Conservation (phyloP, 1,140 invertebrate species). For the Oncopodura yosiiana region DNA sequence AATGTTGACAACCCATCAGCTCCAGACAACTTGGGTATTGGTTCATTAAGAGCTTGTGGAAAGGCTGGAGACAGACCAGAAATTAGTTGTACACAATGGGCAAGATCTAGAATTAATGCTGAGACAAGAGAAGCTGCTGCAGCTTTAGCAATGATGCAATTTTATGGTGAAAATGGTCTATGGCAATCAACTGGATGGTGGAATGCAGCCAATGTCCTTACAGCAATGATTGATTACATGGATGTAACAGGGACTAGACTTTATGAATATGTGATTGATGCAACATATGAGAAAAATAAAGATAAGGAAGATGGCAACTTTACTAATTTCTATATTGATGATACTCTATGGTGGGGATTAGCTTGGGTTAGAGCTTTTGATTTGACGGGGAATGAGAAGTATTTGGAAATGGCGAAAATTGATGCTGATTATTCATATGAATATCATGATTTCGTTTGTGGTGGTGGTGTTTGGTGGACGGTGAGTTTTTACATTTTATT, state of each 20-base stretch:
- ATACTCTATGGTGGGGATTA: constrained; percentile 30
- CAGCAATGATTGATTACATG: constrained; percentile 27
- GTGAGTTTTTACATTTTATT: not conserved
- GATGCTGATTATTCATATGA: constrained; percentile 25
- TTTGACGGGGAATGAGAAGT: constrained; percentile 20
- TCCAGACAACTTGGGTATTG: not conserved
- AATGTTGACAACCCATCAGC: constrained; percentile 25
- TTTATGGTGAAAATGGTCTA: constrained; percentile 14
- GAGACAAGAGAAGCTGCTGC: constrained; percentile 18
- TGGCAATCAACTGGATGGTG: constrained; percentile 32
- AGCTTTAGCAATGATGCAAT: constrained; percentile 33
- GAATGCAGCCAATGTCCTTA: constrained; percentile 29
- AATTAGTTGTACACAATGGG: constrained; percentile 28
- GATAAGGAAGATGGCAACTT: constrained; percentile 23
- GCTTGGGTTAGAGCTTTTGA: constrained; percentile 30
- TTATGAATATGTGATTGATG: constrained; percentile 22
- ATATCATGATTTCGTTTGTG: constrained; percentile 27
- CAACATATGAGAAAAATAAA: constrained; percentile 27
- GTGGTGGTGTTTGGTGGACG: constrained; percentile 30
- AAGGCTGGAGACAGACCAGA: constrained; percentile 15
- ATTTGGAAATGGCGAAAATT: constrained; percentile 28
- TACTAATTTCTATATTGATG: constrained; percentile 28
- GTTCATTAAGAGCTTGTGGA: constrained; percentile 24
- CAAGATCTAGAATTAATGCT: constrained; percentile 16
- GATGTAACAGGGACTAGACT: not conserved